Evolutionary conservation across 1,140 invertebrate genomes (phyloP), one percentile per base, ranked within the genome.

Genomic region (Brachionus paranguensis): DNA sequence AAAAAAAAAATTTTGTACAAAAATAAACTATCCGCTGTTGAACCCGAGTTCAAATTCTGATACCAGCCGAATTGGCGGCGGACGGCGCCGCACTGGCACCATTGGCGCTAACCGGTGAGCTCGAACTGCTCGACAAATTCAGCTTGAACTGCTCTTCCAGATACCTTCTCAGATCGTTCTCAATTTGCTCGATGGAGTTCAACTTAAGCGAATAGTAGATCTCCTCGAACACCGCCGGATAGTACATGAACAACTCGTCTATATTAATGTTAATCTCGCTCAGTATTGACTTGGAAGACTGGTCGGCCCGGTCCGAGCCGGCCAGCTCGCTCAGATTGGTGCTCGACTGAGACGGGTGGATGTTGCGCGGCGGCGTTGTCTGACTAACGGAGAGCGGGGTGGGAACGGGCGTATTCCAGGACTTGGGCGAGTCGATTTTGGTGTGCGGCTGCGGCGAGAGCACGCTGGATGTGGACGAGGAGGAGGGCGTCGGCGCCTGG

Each of bases 151-250:
- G 78, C 43, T 81, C 37, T 64, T 81, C 78, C 37, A 60, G 37
- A 81, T 64, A 81, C 33, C 78, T 81, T 81, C 78, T 81, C 20
- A 81, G 60, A 12, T 81, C 78, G 41, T 81, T 43, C 64, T 81
- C 78, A 12, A 81, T 81, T 68, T 81, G 53, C n/a, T 81, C 78
- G 5, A 81, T 81, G 12, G 78, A 81, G 37, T 8, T 81, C 60
- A 81, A 47, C 33, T 68, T 81, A 12, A 81, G 33, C 7, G 50
- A 64, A 47, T 81, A 81, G 33, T 45, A 81, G 20, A 81, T 81
- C 20, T 81, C 78, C 41, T 81, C 78, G 64, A 81, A 81, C 8
- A 81, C 78, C n/a, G 37, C 20, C 37, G 78, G 78, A 68, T 64
- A 81, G 37, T 81, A 68, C 50, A 81, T 60, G 33, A 81, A 81